These are phyloP conservation scores for Lymantria monacha DNA, from an alignment of 2,888 invertebrate genomes.

Conservation along the genomic window DNA sequence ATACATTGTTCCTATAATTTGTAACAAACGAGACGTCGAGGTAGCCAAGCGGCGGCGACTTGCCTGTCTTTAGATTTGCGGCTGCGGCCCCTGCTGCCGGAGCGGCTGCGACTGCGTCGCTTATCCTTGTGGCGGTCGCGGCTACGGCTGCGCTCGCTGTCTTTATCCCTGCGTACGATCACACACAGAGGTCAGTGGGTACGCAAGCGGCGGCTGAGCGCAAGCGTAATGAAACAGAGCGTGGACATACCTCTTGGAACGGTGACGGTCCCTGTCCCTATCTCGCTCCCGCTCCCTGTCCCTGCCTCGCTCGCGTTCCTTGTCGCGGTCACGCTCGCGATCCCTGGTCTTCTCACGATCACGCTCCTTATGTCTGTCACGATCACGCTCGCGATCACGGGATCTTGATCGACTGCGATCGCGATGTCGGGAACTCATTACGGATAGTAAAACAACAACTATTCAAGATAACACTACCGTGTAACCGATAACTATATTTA, in stretches of 20 bases:
- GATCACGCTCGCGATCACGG: slow-evolving; percentile 52
- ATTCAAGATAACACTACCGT: background rate
- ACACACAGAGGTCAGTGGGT: background rate
- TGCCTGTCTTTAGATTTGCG: slow-evolving; percentile 77
- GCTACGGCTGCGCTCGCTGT: slow-evolving; percentile 51
- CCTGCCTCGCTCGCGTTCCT: slow-evolving; percentile 48
- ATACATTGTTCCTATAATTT: slow-evolving; percentile 1
- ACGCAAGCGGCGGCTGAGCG: background rate
- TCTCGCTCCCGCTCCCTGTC: slow-evolving; percentile 51
- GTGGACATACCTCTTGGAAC: slow-evolving; percentile 67
- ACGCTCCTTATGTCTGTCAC: slow-evolving; percentile 56
- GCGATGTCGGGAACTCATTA: slow-evolving; percentile 81
- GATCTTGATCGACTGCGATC: slow-evolving; percentile 76
- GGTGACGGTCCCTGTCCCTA: slow-evolving; percentile 56
- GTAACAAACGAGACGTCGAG: background rate
- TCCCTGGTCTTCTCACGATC: slow-evolving; percentile 52
- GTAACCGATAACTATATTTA: no score
- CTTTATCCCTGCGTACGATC: slow-evolving; percentile 58
- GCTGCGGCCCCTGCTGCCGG: slow-evolving; percentile 59
- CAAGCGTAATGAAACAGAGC: background rate
- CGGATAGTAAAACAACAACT: background rate
- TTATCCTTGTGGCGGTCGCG: slow-evolving; percentile 59
- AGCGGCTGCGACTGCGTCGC: slow-evolving; percentile 62
- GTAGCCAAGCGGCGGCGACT: background rate
- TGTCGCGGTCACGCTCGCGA: slow-evolving; percentile 57